Conservation (phyloP, 2,113 vertebrate genomes). For the Gadus chalcogrammus region DNA sequence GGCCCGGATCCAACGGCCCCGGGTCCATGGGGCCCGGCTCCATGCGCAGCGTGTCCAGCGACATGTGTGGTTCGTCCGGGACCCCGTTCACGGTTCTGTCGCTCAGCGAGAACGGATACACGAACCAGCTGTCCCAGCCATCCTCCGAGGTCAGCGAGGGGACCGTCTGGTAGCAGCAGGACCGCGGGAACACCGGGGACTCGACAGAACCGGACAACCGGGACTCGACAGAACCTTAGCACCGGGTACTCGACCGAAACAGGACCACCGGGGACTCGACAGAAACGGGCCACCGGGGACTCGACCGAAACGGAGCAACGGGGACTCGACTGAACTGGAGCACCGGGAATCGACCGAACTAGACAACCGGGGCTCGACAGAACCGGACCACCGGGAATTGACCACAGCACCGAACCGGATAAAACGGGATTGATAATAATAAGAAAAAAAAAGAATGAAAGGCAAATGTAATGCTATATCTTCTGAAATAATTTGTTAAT, state of each 20-base stretch:
- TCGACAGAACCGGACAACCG: constrained; percentile 1
- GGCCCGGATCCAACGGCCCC: constrained; percentile 83
- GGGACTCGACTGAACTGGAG: background rate
- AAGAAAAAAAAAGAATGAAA: constrained; percentile 5
- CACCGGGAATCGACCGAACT: background rate
- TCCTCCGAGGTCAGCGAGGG: constrained; percentile 96
- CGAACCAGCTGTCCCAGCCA: constrained; percentile 90
- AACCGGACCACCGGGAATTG: too few relatives aligned
- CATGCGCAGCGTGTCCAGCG: constrained; percentile 90
- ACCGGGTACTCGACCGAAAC: background rate
- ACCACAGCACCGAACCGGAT: background rate
- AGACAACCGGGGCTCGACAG: too few relatives aligned
- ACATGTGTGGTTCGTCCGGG: constrained; percentile 89
- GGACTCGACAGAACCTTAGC: constrained; percentile 2
- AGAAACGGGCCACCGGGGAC: background rate
- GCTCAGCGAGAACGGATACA: constrained; percentile 86
- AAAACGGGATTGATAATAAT: constrained; percentile 14
- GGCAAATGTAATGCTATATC: constrained; percentile 23
- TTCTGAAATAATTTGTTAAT: background rate
- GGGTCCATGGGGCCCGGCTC: constrained; percentile 78
- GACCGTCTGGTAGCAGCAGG: constrained; percentile 86
- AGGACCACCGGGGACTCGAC: background rate
- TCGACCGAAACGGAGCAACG: background rate
- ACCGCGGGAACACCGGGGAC: background rate
- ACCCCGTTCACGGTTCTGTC: constrained; percentile 89